Base-by-base conservation (phyloP, 2,888 invertebrate species). In the Dione vanillae region DNA sequence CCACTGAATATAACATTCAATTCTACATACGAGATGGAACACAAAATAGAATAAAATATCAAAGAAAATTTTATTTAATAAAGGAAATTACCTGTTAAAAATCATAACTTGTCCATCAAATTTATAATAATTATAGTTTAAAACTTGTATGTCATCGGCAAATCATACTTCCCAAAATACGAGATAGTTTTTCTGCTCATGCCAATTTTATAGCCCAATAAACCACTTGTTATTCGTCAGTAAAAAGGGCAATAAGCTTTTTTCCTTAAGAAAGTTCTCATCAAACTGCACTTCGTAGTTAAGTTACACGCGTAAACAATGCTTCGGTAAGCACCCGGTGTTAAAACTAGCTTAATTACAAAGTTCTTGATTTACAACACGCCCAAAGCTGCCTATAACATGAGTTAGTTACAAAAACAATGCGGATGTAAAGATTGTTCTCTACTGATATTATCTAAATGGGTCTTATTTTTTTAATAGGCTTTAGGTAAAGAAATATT, bases 261-360 rank as follows among this genome's bases (percentile, higher is more conserved):
- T 64, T 64, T 64, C 19, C 40, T 19, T 7, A 35, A 61, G 61
- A 61, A 61, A 61, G 10, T 35, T 1, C 20, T 10, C n/a, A 67
- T 59, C 49, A 59, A 68, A 68, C 7, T 68, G 52, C 51, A 62
- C 19, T 68, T 62, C 62, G 20, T n/a, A 58, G 40, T 11, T n/a
- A 43, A 56, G 49, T 64, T 64, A 40, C 14, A 64, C 19, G 35
- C 47, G 52, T 40, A 67, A 61, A 73, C 65, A 67, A 67, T 70
- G 67, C 45, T 69, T 43, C 43, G 27, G 58, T 61, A 40, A 65
- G 58, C 58, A 47, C 49, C 59, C 58, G 59, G 47, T 59, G 72
- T 72, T 72, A 45, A 70, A 70, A 65, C 59, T 70, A 72, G 70
- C 67, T 65, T 72, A 70, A 72, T 72, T 70, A 67, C 66, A 65